Evolutionary conservation across 1,140 invertebrate genomes (phyloP).

Genomic region (Hermatobates lingyangjiaoensis): DNA sequence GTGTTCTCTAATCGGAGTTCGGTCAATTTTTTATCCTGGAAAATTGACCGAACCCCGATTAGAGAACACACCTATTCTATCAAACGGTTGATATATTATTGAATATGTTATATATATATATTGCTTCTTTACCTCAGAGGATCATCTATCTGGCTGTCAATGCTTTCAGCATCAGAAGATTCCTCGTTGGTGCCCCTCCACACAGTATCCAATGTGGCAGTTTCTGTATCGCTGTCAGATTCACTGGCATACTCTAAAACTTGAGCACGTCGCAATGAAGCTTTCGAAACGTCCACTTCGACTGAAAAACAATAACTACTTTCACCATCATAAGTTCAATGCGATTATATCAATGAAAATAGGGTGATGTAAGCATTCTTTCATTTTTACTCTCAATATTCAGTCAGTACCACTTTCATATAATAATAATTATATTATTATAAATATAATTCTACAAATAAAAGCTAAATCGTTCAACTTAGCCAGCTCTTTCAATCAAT

Average conservation of each 20-base stretch:
- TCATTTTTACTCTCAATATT: neutral
- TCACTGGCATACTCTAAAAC: slow-evolving; percentile 53
- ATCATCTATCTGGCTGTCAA: slow-evolving; percentile 59
- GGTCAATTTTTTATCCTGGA: no score
- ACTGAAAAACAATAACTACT: no score
- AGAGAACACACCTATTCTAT: no score
- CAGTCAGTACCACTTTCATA: neutral
- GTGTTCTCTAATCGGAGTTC: no score
- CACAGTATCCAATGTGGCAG: slow-evolving; percentile 38
- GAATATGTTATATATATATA: no score
- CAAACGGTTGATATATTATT: no score
- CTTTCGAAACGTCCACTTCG: slow-evolving; percentile 34
- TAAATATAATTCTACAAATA: no score
- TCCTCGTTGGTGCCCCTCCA: slow-evolving; percentile 38
- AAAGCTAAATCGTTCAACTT: no score
- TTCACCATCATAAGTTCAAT: slow-evolving; percentile 13
- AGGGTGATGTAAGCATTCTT: neutral
- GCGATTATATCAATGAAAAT: neutral
- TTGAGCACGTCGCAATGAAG: slow-evolving; percentile 32
- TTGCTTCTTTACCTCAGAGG: slow-evolving; percentile 42
- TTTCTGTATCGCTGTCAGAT: slow-evolving; percentile 49
- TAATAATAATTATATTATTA: neutral
- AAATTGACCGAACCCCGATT: no score
- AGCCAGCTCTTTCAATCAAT: neutral
- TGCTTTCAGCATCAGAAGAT: slow-evolving; percentile 50